A percentile compares a stretch with the other conserved stretches of the same genome.
phyloP scores from a whole-genome alignment of 2,113 vertebrate species.

The Corythornis vintsioides region DNA sequence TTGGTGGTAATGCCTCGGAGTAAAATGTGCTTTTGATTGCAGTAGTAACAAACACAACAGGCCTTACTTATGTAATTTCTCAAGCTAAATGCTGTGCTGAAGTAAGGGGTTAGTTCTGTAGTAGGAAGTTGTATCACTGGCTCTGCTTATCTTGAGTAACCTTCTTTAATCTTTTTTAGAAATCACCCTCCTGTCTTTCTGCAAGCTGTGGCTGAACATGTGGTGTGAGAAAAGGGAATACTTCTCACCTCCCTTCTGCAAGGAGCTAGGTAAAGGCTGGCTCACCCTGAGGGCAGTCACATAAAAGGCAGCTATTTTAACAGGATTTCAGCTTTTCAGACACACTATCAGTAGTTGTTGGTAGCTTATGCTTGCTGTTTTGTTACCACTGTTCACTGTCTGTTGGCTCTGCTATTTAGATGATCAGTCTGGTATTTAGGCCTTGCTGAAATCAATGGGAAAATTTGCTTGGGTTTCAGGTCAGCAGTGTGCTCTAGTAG shows the following conservation, averaged over 20 bases:
- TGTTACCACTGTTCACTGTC: background rate
- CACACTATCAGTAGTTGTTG: background rate
- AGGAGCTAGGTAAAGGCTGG: background rate
- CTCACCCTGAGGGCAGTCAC: background rate
- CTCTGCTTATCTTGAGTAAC: background rate
- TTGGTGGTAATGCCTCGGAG: background rate
- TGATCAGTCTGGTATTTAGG: conserved; percentile 27
- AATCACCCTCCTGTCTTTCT: background rate
- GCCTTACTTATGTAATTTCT: background rate
- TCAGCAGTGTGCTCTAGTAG: background rate
- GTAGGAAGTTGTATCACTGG: background rate
- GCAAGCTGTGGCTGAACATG: background rate
- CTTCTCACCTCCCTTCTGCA: background rate
- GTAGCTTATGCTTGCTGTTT: background rate
- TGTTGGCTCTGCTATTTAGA: conserved; percentile 32
- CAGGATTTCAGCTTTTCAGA: background rate
- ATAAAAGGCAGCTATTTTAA: background rate
- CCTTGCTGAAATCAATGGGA: conserved; percentile 34
- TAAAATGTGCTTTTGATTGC: background rate
- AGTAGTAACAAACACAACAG: background rate
- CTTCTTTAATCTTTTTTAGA: background rate
- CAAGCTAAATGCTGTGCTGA: background rate
- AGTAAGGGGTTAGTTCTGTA: background rate
- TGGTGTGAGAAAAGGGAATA: background rate
- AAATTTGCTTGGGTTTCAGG: conserved; percentile 47